Conservation (phyloP, 1,140 invertebrate genomes). For the Pantala flavescens region DNA sequence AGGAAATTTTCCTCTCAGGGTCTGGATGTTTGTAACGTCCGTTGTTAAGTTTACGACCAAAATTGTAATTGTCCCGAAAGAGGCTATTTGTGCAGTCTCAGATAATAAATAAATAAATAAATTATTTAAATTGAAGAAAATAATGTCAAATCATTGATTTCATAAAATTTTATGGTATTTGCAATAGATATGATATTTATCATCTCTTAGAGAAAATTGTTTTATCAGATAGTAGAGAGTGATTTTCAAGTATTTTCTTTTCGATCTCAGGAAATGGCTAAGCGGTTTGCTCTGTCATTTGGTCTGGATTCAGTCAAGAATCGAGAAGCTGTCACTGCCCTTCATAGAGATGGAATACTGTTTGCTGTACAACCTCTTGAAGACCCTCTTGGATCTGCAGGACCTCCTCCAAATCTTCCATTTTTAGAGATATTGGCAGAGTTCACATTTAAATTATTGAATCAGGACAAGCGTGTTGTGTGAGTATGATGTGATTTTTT, state of each 20-base stretch:
- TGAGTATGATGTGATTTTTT: slow-evolving; percentile 30
- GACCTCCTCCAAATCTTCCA: slow-evolving; percentile 43
- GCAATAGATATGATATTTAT: too few relatives aligned
- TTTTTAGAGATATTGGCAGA: slow-evolving; percentile 53
- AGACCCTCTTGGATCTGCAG: slow-evolving; percentile 37
- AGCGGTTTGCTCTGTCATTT: slow-evolving; percentile 54
- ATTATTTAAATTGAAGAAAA: too few relatives aligned
- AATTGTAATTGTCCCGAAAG: too few relatives aligned
- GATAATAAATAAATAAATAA: too few relatives aligned
- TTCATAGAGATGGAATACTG: slow-evolving; percentile 52
- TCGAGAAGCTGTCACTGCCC: slow-evolving; percentile 52
- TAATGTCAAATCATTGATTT: too few relatives aligned
- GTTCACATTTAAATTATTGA: slow-evolving; percentile 52
- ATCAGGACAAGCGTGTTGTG: slow-evolving; percentile 50
- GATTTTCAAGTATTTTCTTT: neutral
- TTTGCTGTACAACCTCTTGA: slow-evolving; percentile 42
- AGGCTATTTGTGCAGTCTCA: too few relatives aligned
- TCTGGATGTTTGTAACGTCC: too few relatives aligned
- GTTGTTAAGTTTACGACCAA: too few relatives aligned
- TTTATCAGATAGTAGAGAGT: too few relatives aligned
- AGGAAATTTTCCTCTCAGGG: too few relatives aligned
- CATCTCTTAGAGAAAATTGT: too few relatives aligned
- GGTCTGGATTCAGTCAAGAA: slow-evolving; percentile 55
- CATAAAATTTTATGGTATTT: too few relatives aligned
- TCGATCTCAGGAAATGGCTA: slow-evolving; percentile 44